Conservation (phyloP, 2,113 vertebrate species). For the Elanoides forficatus region DNA sequence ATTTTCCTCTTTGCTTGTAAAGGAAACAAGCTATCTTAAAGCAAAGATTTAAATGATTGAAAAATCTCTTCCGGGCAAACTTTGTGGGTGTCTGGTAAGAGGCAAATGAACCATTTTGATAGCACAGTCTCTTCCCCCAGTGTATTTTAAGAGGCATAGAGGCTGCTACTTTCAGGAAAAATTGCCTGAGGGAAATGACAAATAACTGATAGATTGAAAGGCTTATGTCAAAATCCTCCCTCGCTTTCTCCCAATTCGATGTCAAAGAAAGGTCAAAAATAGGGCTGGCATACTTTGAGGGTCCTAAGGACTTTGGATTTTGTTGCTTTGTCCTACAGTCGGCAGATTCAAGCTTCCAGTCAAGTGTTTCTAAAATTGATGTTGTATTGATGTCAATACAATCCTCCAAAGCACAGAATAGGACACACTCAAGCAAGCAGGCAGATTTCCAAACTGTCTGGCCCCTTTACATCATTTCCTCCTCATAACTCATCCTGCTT, state of each 20-base stretch:
- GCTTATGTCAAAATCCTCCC: not conserved
- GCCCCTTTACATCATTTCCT: constrained; percentile 15
- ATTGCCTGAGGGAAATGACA: not conserved
- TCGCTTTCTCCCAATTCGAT: not conserved
- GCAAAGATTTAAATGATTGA: not conserved
- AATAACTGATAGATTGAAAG: not conserved
- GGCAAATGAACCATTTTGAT: not conserved
- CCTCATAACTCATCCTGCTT: not conserved
- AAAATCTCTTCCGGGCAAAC: not conserved
- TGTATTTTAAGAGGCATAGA: not conserved
- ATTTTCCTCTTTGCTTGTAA: not conserved
- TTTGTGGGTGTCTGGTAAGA: not conserved
- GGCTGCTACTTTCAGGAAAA: not conserved
- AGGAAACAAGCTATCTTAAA: not conserved
- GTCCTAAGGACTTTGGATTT: not conserved
- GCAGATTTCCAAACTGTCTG: constrained; percentile 8
- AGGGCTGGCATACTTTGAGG: not conserved
- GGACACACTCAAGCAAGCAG: not conserved
- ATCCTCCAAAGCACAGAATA: not conserved
- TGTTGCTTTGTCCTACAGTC: not conserved
- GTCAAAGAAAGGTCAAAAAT: not conserved
- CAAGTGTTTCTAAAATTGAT: not conserved
- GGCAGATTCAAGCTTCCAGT: not conserved
- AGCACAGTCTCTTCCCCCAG: not conserved
- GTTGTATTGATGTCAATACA: not conserved